Percentiles rank a stretch among this genome's conserved stretches.
Conservation (phyloP, 2,113 vertebrate genomes). For the Herpetotheres cachinnans region DNA sequence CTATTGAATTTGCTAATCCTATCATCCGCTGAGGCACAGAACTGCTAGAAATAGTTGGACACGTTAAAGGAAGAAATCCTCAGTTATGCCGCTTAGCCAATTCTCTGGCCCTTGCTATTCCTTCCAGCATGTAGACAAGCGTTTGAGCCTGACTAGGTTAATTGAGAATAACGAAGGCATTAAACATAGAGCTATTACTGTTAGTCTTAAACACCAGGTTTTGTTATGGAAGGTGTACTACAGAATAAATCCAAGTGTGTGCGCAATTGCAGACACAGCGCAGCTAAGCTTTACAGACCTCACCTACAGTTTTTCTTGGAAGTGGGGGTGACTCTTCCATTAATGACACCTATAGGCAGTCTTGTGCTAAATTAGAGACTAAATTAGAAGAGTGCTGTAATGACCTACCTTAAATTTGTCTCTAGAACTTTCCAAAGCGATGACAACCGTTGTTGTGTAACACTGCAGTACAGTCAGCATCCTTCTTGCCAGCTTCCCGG, state of each 20-base stretch:
- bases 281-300: not conserved
- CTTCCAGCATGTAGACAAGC: not conserved
- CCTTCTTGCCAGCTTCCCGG: not conserved
- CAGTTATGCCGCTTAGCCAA: not conserved
- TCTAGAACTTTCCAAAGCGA: not conserved
- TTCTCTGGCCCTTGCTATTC: not conserved
- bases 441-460: not conserved
- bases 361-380: not conserved
- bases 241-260: rapidly evolving
- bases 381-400: not conserved
- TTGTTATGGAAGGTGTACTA: not conserved
- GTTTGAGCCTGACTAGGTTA: not conserved
- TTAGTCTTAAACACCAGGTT: not conserved
- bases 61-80: not conserved
- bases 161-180: not conserved
- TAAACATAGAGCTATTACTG: not conserved
- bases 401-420: not conserved
- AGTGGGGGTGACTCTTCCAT: not conserved
- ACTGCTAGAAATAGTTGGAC: not conserved
- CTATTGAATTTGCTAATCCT: not conserved
- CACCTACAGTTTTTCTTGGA: not conserved
- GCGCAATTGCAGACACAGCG: not conserved
- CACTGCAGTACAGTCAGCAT: not conserved
- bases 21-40: not conserved
- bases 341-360: not conserved